A percentile compares a stretch with the other conserved stretches of the same genome.
Conservation (phyloP, 64 coral and sea anemone species). For the Astreopora myriophthalma region DNA sequence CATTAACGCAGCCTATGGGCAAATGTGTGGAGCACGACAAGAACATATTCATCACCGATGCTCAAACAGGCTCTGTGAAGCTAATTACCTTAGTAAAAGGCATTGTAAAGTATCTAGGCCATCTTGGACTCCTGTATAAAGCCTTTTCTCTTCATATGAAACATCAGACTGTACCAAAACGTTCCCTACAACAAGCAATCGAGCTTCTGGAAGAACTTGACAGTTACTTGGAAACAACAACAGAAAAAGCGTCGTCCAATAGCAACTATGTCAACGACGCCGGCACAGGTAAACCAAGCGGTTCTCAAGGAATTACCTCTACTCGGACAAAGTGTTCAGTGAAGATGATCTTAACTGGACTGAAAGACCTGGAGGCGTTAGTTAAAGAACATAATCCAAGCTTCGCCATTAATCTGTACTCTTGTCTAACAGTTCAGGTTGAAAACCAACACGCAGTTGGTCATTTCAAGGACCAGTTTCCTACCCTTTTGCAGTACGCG, state of each 20-base stretch:
- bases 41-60: background rate
- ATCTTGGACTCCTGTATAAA: constrained; percentile 17
- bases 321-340: too few species aligned
- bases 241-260: background rate
- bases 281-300: background rate
- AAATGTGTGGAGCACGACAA: constrained; percentile 11
- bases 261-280: background rate
- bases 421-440: constrained; percentile 7
- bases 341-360: too few species aligned
- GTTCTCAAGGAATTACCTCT: background rate
- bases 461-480: constrained; percentile 42
- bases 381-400: background rate
- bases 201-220: background rate
- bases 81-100: constrained; percentile 24
- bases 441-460: background rate
- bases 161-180: background rate
- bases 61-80: constrained; percentile 17
- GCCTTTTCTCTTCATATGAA: constrained; percentile 49
- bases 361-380: too few species aligned
- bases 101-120: background rate
- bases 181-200: background rate
- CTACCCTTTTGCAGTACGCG: constrained; percentile 29
- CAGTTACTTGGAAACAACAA: too few species aligned
- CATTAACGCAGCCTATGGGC: too few species aligned
- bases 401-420: background rate